Evolutionary conservation across 2,888 invertebrate genomes (phyloP), one percentile per base, ranked within the genome.

Genomic region (Drosophila macrospina): DNA sequence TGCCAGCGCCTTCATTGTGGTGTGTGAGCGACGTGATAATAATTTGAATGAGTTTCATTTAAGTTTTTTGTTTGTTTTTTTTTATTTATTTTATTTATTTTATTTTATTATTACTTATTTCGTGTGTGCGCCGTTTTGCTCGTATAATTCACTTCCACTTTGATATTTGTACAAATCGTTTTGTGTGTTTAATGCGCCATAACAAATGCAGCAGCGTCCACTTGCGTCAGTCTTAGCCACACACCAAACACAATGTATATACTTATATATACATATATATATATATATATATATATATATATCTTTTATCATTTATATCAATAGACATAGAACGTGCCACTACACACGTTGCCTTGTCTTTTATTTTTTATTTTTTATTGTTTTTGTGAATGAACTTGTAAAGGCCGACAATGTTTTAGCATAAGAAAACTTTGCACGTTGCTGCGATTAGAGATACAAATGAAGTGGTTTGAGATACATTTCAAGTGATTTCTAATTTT

Each of bases 161-260:
- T 66, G 68, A 48, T 67, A 78, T 84, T 74, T 69, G 71, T 78
- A 54, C 64, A 70, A 70, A 84, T 70, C 55, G 63, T 59, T 74
- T 74, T 68, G 39, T 73, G 75, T 74, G 63, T 68, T 76, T 81
- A 85, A 87, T 87, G 86, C 81, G 87, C 85, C 87, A 83, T 85
- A 84, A 70, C 78, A 70, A 85, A 76, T 76, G 87, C 82, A 78
- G 51, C 71, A 54, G 50, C 57, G 64, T 32, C 51, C 56, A 72
- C 74, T 80, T 85, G 82, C 85, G 85, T 84, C 87, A 86, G 69
- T 71, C 61, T 55, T 59, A 65, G 69, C 42, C 63, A 56, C 55
- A 48, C 44, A 47, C 47, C 59, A 64, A 34, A 41, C 15, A 30
- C 57, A 63, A 55, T 59, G 15, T 26, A 52, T 24, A 28, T 13